Evolutionary conservation across 1,140 invertebrate genomes (phyloP), one percentile per base, ranked within the genome.

Genomic region (Micrasema minimum): DNA sequence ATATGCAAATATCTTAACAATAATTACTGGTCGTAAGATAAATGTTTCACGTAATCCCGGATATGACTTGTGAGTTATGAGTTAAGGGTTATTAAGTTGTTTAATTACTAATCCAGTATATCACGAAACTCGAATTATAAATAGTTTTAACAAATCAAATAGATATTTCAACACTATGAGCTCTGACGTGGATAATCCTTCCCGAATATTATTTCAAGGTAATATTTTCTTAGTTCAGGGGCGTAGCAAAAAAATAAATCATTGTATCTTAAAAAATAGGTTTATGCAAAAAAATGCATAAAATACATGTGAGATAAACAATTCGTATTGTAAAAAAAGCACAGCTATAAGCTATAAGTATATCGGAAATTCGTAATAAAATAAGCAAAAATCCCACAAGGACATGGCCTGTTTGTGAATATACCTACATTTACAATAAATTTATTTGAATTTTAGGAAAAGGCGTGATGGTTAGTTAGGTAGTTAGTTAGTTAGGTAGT

Each of bases 71-170:
- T n/a, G n/a, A n/a, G n/a, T n/a, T n/a, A n/a, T n/a, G n/a, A n/a
- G n/a, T n/a, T n/a, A n/a, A n/a, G n/a, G n/a, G n/a, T n/a, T n/a
- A n/a, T n/a, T n/a, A n/a, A n/a, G n/a, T n/a, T n/a, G n/a, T n/a
- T n/a, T n/a, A n/a, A n/a, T n/a, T n/a, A n/a, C n/a, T n/a, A n/a
- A n/a, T n/a, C n/a, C n/a, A n/a, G n/a, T n/a, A n/a, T n/a, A n/a
- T 57, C 53, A 57, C 53, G 53, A 38, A 16, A 16, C 4, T 0
- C 18, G 20, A 4, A 57, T 57, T 18, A 57, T 37, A 57, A 35
- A 38, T 11, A 38, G 53, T 57, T 57, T 57, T 57, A 38, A 14
- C n/a, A 35, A 51, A 57, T 57, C 1, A 14, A 57, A 37, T 37
- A 37, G 6, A 37, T 6, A 37, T 37, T 37, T 55, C 26, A 35